Evolutionary conservation across 2,113 vertebrate genomes (phyloP).

Genomic region (Ceratotherium simum): DNA sequence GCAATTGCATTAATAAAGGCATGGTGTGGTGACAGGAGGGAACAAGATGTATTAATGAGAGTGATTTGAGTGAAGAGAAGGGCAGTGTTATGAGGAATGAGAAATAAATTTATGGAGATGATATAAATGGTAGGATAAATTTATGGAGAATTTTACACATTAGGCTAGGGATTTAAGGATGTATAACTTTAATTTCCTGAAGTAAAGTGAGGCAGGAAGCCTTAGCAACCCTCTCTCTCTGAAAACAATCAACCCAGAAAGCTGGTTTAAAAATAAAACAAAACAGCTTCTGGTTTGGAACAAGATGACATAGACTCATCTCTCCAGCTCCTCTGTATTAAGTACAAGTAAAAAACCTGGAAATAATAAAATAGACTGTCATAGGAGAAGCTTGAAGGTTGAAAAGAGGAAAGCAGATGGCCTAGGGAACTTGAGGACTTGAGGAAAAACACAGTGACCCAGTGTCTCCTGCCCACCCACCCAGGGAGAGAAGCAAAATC

Average conservation of each 20-base stretch:
- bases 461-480: background rate
- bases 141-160: background rate
- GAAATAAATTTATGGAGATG: background rate
- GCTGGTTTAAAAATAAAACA: background rate
- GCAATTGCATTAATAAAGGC: background rate
- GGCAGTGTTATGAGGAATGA: background rate
- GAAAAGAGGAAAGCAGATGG: background rate
- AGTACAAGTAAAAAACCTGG: background rate
- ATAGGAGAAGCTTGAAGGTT: background rate
- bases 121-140: background rate
- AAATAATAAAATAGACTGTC: background rate
- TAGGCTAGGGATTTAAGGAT: background rate
- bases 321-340: background rate
- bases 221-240: background rate
- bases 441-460: background rate
- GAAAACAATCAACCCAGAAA: background rate
- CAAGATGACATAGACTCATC: background rate
- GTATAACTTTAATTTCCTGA: slow-evolving; percentile 22
- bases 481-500: background rate
- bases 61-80: background rate
- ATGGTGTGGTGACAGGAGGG: no score
- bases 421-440: background rate
- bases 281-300: background rate
- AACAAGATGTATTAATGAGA: background rate
- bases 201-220: background rate